These are phyloP conservation scores for Pelodytes ibericus DNA, from an alignment of 2,797 vertebrate species.

Conservation along the genomic window DNA sequence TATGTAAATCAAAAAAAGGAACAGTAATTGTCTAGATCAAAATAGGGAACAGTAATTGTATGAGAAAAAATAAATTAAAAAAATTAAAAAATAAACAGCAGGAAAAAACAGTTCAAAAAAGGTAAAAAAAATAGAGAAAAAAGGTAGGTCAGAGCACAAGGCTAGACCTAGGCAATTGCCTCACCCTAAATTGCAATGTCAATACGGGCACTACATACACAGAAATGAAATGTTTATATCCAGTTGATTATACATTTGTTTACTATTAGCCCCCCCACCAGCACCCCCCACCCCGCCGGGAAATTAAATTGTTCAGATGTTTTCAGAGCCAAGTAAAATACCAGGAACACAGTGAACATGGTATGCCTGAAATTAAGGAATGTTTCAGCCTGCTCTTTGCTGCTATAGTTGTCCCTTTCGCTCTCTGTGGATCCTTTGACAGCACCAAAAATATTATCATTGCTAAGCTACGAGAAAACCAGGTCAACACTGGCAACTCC, in stretches of 20 bases:
- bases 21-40: too few species aligned
- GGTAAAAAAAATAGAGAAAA: too few species aligned
- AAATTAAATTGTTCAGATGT: neutral
- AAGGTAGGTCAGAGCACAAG: too few species aligned
- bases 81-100: too few species aligned
- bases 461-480: neutral
- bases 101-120: too few species aligned
- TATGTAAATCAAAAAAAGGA: too few species aligned
- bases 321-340: neutral
- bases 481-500: neutral
- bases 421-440: neutral
- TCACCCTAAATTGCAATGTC: neutral
- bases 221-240: neutral
- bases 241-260: neutral
- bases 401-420: neutral
- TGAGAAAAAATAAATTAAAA: too few species aligned
- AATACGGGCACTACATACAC: neutral
- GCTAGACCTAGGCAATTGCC: too few species aligned
- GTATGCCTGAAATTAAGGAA: neutral
- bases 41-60: too few species aligned
- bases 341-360: neutral
- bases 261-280: too few species aligned
- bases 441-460: constrained; percentile 9
- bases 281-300: too few species aligned
- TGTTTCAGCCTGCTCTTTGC: neutral